phyloP scores from a whole-genome alignment of 2,797 vertebrate genomes.

The Malacoraja senta region DNA sequence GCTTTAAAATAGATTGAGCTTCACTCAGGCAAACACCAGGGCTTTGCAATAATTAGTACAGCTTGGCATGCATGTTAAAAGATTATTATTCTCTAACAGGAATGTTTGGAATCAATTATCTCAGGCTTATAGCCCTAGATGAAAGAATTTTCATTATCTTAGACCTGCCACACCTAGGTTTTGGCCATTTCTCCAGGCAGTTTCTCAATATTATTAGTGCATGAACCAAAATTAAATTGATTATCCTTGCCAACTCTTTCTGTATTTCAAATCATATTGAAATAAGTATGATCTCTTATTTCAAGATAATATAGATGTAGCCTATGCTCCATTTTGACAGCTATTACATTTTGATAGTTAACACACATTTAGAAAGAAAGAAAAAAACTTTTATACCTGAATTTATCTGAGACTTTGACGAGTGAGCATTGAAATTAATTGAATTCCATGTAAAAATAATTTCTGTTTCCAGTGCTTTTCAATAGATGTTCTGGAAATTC shows the following conservation, averaged over 20 bases:
- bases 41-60: constrained; percentile 17
- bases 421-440: not conserved
- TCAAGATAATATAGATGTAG: not conserved
- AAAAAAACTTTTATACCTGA: not conserved
- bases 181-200: not conserved
- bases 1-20: not conserved
- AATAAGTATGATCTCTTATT: not conserved
- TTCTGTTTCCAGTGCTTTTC: not conserved
- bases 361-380: not conserved
- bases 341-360: not conserved
- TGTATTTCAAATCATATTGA: not conserved
- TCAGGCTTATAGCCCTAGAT: not conserved
- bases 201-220: not conserved
- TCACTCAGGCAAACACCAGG: not conserved
- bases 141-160: not conserved
- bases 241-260: not conserved
- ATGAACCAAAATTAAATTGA: not conserved
- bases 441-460: not conserved
- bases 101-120: not conserved
- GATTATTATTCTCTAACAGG: not conserved
- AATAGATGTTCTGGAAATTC: not conserved
- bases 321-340: not conserved
- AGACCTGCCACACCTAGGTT: not conserved
- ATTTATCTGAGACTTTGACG: not conserved
- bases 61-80: not conserved